Base-by-base conservation (phyloP, 2,113 vertebrate genomes). In the Notothenia rossii region DNA sequence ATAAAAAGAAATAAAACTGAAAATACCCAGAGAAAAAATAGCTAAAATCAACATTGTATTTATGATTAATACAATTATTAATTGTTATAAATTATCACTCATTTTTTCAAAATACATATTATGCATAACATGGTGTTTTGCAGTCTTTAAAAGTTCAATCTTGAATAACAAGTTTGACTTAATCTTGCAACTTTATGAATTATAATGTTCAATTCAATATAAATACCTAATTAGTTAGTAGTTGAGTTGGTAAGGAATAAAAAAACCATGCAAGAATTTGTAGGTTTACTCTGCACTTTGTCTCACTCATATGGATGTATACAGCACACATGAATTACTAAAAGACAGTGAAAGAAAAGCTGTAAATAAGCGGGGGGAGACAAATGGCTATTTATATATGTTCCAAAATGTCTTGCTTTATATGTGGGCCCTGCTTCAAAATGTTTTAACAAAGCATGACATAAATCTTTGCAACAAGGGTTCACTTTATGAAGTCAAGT, bases 401-500 rank as follows among this genome's bases (percentile, higher is more conserved):
- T 48, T 5, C 36, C 25, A 70, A 4, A 50, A 8, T 11, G 11
- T 43, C 29, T 18, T 9, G 43, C 10, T 40, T 71, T 7, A 45
- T 14, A 56, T 46, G 29, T 40, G 25, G 7, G 4, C 11, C 5
- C 14, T 51, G 20, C 13, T 50, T 14, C 46, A 15, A 56, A 11
- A 69, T 73, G 64, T 78, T 22, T 61, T 49, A 48, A 43, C 49
- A 10, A 59, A 8, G 50, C 25, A 13, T 77, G 1, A 49, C 64
- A 50, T 11, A 0, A 18, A n/a, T 43, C 15, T 1, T 3, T 20
- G 12, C 3, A 66, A 48, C 22, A 78, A 17, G 5, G 22, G 10
- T 48, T 48, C 17, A 25, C 75, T 75, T 72, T 18, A 33, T 53
- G 20, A 77, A 71, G 66, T 71, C 46, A 33, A 62, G 53, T 53